Evolutionary conservation across 1,140 invertebrate species (phyloP), one percentile per base, ranked within the genome.

Genomic region (Hydropsyche tenuis): DNA sequence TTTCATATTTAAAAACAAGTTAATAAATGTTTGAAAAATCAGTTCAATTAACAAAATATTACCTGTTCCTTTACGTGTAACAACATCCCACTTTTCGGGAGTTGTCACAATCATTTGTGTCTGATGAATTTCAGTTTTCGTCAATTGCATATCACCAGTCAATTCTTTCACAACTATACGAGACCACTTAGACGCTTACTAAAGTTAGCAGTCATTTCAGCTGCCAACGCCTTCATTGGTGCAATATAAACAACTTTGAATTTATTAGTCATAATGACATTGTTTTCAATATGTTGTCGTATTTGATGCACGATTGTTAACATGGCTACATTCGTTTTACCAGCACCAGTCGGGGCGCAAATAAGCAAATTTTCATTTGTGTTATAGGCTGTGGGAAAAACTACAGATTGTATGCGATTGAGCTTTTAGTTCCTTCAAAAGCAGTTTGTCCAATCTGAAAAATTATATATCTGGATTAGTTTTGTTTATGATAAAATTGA

Each of bases 11-110:
- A 73, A 20, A 27, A 3, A 5, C 3, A 16, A n/a, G 16, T 62
- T 14, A 62, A 3, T 12, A 23, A 23, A 62, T 6, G 5, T 56
- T 53, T 18, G 14, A 66, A 14, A 3, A 37, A 42, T 27, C 12
- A 53, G 7, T 45, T 53, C 82, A 80, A 79, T n/a, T n/a, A n/a
- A n/a, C 9, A 37, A 37, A 37, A 37, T 37, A 3, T 37, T 75
- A 84, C 86, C 86, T 75, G 77, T 90, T 89, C 93, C 91, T 86
- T 99, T 99, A 71, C 98, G 86, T 0, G 98, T 99, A 1, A 99
- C 95, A 14, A 99, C 96, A 85, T 99, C 98, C 97, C 98, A 99
- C 81, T 99, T 99, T 85, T 99, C 98, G 0, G 98, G 98, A 0
- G 98, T 99, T 0, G 97, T 97, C 1, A 99, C 94, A 18, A 99